phyloP scores from a whole-genome alignment of 2,113 vertebrate genomes.

The Nerophis ophidion region DNA sequence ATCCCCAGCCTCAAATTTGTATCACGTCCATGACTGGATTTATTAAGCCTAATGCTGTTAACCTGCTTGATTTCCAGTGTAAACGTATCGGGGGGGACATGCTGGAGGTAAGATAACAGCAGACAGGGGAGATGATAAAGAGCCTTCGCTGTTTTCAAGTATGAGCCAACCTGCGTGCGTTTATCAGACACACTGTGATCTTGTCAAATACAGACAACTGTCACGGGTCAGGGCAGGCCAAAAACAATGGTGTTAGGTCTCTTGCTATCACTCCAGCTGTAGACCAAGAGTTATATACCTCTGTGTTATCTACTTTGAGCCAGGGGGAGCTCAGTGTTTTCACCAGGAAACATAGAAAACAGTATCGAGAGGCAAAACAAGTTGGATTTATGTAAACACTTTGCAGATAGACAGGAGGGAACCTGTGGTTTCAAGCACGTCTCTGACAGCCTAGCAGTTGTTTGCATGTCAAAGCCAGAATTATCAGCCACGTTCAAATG shows the following conservation, averaged over 20 bases:
- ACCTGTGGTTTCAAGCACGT: slow-evolving; percentile 20
- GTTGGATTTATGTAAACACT: slow-evolving; percentile 38
- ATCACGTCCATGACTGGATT: slow-evolving; percentile 52
- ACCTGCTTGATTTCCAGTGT: slow-evolving; percentile 56
- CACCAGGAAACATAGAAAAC: slow-evolving; percentile 42
- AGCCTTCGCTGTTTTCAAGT: slow-evolving; percentile 36
- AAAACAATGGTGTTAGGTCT: slow-evolving; percentile 56
- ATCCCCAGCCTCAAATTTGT: slow-evolving; percentile 33
- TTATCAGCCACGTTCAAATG: slow-evolving; percentile 41
- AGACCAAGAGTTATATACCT: slow-evolving; percentile 50
- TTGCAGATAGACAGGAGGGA: slow-evolving; percentile 27
- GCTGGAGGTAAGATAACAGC: slow-evolving; percentile 37
- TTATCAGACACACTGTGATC: slow-evolving; percentile 47
- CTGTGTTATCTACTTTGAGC: slow-evolving; percentile 42
- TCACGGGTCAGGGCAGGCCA: slow-evolving; percentile 43
- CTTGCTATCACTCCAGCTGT: slow-evolving; percentile 44
- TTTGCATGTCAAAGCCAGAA: slow-evolving; percentile 36
- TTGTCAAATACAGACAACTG: slow-evolving; percentile 50
- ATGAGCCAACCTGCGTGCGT: slow-evolving; percentile 21
- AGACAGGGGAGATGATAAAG: slow-evolving; percentile 18
- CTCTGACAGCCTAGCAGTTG: slow-evolving; percentile 36
- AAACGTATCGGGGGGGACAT: slow-evolving; percentile 56
- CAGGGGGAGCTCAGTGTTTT: slow-evolving; percentile 30
- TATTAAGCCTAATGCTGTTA: slow-evolving; percentile 55
- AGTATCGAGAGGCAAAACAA: slow-evolving; percentile 42